These are phyloP conservation scores for Masticophis lateralis DNA, from an alignment of 2,797 vertebrate genomes.

Conservation along the genomic window DNA sequence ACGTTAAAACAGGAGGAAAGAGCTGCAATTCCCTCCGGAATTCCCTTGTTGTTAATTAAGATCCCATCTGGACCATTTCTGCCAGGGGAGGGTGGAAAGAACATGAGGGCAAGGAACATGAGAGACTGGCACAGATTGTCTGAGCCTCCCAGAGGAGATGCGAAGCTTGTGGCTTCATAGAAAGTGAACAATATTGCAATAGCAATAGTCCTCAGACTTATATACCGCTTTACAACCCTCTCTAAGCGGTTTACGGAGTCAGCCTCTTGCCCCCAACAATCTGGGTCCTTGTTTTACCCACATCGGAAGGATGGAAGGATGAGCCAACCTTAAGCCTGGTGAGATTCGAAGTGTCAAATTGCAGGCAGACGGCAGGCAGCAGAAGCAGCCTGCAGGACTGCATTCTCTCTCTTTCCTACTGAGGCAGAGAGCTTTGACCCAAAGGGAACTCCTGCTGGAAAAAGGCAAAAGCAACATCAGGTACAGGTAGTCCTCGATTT, in stretches of 20 bases:
- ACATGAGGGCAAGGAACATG: background rate
- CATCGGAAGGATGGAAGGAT: too few species aligned
- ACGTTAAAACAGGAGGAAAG: background rate
- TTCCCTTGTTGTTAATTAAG: background rate
- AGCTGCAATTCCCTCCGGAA: background rate
- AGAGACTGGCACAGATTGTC: background rate
- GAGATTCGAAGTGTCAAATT: too few species aligned
- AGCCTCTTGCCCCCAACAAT: too few species aligned
- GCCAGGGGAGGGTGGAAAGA: background rate
- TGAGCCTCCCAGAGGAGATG: background rate
- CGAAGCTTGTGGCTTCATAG: background rate
- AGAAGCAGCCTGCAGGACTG: too few species aligned
- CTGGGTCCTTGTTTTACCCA: too few species aligned
- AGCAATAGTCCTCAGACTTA: too few species aligned
- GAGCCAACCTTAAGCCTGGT: too few species aligned
- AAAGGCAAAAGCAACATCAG: background rate
- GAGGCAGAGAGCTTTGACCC: background rate
- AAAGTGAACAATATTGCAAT: background rate
- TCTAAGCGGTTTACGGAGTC: too few species aligned
- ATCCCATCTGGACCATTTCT: background rate
- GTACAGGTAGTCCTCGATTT: background rate
- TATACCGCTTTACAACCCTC: too few species aligned
- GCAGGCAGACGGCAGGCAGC: too few species aligned
- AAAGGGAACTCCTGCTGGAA: background rate
- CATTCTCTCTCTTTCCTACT: background rate